Percentiles rank a stretch among this genome's conserved stretches.
Conservation (phyloP, 2,888 invertebrate genomes). For the Cyclophora albipunctata region DNA sequence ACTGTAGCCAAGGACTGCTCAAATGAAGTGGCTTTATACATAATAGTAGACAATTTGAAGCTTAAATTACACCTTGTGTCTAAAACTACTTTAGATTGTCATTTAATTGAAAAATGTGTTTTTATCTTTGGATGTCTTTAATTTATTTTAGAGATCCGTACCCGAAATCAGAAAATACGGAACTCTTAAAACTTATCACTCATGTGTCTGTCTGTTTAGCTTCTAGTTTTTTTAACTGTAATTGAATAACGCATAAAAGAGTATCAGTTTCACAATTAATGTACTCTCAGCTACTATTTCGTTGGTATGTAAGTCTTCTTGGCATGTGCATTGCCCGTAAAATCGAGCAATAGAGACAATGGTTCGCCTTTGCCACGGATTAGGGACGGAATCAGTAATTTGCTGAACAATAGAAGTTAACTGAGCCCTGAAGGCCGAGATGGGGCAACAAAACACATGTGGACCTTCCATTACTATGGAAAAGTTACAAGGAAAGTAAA, state of each 20-base stretch:
- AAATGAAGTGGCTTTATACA: neutral
- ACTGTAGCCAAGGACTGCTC: constrained; percentile 47
- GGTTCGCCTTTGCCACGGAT: constrained; percentile 44
- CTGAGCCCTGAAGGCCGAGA: constrained; percentile 60
- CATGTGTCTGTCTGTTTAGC: too few relatives aligned
- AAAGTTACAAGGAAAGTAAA: constrained; percentile 30
- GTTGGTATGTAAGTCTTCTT: constrained; percentile 22
- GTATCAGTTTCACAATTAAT: constrained; percentile 12
- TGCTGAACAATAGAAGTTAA: constrained; percentile 64
- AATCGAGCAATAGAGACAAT: constrained; percentile 63
- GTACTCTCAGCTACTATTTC: constrained; percentile 1
- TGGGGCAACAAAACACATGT: constrained; percentile 41
- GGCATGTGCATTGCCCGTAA: constrained; percentile 51
- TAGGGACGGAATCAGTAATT: constrained; percentile 64
- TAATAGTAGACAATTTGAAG: neutral
- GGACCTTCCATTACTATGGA: constrained; percentile 29
- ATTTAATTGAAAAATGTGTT: too few relatives aligned
- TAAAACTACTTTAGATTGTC: too few relatives aligned
- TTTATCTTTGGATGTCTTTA: too few relatives aligned
- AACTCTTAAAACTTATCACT: too few relatives aligned
- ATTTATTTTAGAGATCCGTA: too few relatives aligned
- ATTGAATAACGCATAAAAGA: too few relatives aligned
- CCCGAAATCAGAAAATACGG: too few relatives aligned
- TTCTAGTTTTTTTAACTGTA: too few relatives aligned
- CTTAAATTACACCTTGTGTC: too few relatives aligned